Percentiles rank a stretch among this genome's conserved stretches.
These are phyloP conservation scores for Prionchulus punctatus DNA, from an alignment of 2,888 invertebrate species.

Conservation along the genomic window DNA sequence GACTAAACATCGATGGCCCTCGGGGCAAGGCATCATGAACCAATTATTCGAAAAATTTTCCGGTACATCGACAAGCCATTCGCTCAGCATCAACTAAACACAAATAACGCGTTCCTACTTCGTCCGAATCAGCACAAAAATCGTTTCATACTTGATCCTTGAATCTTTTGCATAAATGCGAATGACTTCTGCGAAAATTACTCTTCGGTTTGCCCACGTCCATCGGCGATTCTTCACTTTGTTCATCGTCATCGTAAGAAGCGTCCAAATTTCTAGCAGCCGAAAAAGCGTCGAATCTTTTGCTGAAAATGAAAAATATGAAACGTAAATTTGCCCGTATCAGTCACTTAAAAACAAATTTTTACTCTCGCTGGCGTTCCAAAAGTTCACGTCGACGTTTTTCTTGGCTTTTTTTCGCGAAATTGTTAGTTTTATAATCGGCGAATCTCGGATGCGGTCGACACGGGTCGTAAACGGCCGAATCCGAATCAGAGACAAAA, in stretches of 20 bases:
- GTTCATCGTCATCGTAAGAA: too few relatives aligned
- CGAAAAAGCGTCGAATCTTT: too few relatives aligned
- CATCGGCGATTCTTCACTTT: too few relatives aligned
- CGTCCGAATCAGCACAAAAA: background rate
- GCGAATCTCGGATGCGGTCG: background rate
- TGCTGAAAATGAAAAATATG: too few relatives aligned
- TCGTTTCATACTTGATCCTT: background rate
- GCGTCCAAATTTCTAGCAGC: too few relatives aligned
- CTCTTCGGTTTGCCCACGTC: too few relatives aligned
- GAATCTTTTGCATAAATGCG: background rate
- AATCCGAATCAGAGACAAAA: background rate
- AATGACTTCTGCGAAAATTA: too few relatives aligned
- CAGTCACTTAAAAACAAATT: too few relatives aligned
- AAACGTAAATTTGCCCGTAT: too few relatives aligned
- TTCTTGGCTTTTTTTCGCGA: constrained; percentile 15
- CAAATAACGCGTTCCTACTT: background rate
- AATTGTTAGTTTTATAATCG: background rate
- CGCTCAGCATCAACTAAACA: constrained; percentile 60
- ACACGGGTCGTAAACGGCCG: background rate
- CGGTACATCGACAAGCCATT: constrained; percentile 79
- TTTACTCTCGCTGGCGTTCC: constrained; percentile 16
- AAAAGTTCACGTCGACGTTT: constrained; percentile 19
- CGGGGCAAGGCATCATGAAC: constrained; percentile 54
- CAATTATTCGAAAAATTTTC: constrained; percentile 36
- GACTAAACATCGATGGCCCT: constrained; percentile 62